Evolutionary conservation across 2,113 vertebrate species (phyloP).

Genomic region (Nansenia antarctica): DNA sequence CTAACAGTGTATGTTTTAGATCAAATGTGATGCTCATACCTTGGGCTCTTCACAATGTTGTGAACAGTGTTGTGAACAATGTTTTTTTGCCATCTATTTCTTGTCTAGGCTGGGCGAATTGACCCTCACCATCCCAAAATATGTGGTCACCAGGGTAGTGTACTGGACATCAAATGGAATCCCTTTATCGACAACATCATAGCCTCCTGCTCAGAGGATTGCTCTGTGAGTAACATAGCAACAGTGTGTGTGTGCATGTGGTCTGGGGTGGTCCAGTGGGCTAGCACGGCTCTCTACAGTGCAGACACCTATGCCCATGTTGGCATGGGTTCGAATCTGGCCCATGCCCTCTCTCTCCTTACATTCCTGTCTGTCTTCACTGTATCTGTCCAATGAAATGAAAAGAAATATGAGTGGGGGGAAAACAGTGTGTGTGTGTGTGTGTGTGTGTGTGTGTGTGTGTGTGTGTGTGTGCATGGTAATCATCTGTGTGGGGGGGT

Average conservation of each 20-base stretch:
- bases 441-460: neutral
- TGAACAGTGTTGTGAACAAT: neutral
- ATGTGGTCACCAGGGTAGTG: conserved; percentile 83
- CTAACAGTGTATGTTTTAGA: neutral
- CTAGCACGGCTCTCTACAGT: too few species aligned
- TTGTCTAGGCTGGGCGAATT: conserved; percentile 69
- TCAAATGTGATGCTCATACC: neutral
- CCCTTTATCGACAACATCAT: conserved; percentile 87
- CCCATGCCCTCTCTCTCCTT: too few species aligned
- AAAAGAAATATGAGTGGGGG: too few species aligned
- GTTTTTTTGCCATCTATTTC: neutral
- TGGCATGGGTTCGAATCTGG: too few species aligned
- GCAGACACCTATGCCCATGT: too few species aligned
- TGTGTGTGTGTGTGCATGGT: neutral
- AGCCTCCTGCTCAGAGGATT: conserved; percentile 85
- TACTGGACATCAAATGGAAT: conserved; percentile 89
- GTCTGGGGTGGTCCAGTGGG: neutral
- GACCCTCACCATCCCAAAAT: conserved; percentile 85
- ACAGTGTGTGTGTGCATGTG: neutral
- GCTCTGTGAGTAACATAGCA: conserved; percentile 73
- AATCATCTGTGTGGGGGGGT: neutral
- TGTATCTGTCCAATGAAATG: too few species aligned
- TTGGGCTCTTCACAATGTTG: neutral
- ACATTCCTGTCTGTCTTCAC: too few species aligned
- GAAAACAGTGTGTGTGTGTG: neutral